Conservation (phyloP, 2,113 vertebrate species). For the Malurus elegans region DNA sequence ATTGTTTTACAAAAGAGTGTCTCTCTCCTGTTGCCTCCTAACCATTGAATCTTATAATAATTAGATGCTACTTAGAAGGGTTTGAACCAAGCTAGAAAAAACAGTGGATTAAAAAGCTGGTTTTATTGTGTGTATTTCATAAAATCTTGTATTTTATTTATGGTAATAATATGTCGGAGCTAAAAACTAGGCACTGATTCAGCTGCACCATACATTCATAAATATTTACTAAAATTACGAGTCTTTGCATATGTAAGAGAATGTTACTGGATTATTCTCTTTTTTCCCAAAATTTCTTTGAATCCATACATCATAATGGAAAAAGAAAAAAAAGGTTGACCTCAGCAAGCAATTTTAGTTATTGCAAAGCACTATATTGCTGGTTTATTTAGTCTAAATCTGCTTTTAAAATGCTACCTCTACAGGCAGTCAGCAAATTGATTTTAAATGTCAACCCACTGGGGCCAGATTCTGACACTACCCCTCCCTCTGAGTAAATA, state of each 20-base stretch:
- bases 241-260: background rate
- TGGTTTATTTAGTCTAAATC: background rate
- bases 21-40: background rate
- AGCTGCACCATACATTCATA: background rate
- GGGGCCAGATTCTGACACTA: background rate
- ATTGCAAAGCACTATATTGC: background rate
- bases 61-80: background rate
- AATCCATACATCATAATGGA: background rate
- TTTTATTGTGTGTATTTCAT: background rate
- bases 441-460: background rate
- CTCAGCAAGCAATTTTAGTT: background rate
- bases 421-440: background rate
- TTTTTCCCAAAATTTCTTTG: background rate
- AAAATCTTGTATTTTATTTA: background rate
- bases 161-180: background rate
- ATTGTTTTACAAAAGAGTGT: background rate
- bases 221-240: background rate
- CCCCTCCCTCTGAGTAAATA: background rate
- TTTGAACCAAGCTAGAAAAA: background rate
- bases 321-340: background rate
- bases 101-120: accelerated
- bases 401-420: background rate
- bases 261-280: background rate
- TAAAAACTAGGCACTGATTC: background rate
- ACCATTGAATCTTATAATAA: background rate